Base-by-base conservation (phyloP, 1,140 invertebrate species). In the Drosophila bipectinata region DNA sequence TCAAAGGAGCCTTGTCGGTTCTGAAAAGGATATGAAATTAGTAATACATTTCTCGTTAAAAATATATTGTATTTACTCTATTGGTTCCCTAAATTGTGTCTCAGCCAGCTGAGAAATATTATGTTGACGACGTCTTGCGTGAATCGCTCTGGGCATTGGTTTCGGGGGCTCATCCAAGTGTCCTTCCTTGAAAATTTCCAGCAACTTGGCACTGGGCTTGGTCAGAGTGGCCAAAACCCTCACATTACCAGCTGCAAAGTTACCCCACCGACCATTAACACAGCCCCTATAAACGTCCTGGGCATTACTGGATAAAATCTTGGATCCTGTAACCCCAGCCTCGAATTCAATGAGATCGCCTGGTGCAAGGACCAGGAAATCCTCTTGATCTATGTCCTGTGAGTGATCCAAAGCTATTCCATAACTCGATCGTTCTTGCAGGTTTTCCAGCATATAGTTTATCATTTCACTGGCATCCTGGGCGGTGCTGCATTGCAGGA, bases 401-500 rank as follows among this genome's bases (percentile, higher is more conserved):
- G 39, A 12, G 4, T 26, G 47, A 1, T 63, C 53, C 2, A 95
- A 91, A 4, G 96, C 97, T 48, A 98, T 95, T 8, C 96, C 96
- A 92, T 96, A 98, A 76, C 94, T 94, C 0, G 97, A 98, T 41
- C 96, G 93, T 85, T 96, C 95, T 91, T 97, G 98, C 8, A 99
- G 92, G 4, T 97, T 97, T 85, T 97, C 95, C 5, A 99, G 93
- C 87, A 99, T 95, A 73, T 95, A 97, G 66, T 96, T 95, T 1
- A 99, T 94, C 0, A 99, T 92, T 60, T 96, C 95, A 58, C 94
- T 94, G 79, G 98, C 95, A 92, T 98, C 97, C 78, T 96, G 95
- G 0, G 97, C 96, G 85, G 98, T 97, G n/a, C 96, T 94, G 72
- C 96, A 97, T 82, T 97, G 96, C 85, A 99, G 98, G 4, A 96